phyloP scores from a whole-genome alignment of 2,888 invertebrate genomes.

The Siphlonurus alternatus region DNA sequence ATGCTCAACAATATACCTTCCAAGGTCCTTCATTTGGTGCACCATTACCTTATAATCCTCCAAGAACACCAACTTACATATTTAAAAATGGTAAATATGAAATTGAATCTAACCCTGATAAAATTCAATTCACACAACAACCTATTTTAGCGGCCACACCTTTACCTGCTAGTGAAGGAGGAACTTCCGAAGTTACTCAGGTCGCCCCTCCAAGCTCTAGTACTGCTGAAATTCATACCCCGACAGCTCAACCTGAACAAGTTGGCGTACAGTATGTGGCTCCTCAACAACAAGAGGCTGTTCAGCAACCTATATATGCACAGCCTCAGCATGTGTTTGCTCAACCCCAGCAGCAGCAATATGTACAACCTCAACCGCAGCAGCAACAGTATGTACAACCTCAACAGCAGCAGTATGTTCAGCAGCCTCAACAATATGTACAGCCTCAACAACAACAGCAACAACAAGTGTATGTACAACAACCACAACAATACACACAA shows the following conservation, averaged over 20 bases:
- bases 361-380: neutral
- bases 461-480: neutral
- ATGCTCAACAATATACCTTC: no score
- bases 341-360: neutral
- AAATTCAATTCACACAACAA: no score
- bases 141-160: no score
- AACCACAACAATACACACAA: neutral
- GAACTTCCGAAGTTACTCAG: no score
- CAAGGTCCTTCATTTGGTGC: neutral
- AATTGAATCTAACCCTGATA: neutral
- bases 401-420: neutral
- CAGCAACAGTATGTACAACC: neutral
- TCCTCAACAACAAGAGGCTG: neutral
- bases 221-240: neutral
- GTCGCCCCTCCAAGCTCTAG: no score
- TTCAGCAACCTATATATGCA: neutral
- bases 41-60: neutral
- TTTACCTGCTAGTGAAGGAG: no score
- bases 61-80: neutral
- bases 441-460: neutral
- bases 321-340: neutral
- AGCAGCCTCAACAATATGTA: neutral
- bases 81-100: neutral
- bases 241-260: neutral
- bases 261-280: neutral